phyloP scores from a whole-genome alignment of 2,888 invertebrate genomes.

The Drosophila limbata region DNA sequence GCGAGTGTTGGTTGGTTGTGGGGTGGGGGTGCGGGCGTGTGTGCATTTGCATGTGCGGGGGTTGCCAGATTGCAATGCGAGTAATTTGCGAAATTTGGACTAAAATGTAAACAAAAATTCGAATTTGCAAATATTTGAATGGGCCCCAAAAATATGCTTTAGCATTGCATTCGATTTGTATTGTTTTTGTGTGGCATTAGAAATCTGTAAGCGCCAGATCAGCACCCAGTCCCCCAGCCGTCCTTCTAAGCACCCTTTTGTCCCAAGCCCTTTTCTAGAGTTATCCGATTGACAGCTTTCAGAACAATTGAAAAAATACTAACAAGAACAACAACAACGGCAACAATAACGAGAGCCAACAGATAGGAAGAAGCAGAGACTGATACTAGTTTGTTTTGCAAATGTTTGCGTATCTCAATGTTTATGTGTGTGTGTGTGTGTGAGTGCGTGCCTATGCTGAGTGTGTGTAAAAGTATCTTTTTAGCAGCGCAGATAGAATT shows the following conservation, averaged over 20 bases:
- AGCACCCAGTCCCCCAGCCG: background rate
- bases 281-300: slow-evolving; percentile 61
- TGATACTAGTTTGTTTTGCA: slow-evolving; percentile 30
- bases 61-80: slow-evolving; percentile 49
- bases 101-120: slow-evolving; percentile 77
- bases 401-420: slow-evolving; percentile 36
- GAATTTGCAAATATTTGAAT: slow-evolving; percentile 72
- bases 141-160: slow-evolving; percentile 64
- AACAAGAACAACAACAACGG: slow-evolving; percentile 18
- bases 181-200: slow-evolving; percentile 43
- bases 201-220: slow-evolving; percentile 50
- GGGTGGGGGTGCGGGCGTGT: background rate
- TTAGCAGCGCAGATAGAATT: slow-evolving; percentile 65
- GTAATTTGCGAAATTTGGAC: slow-evolving; percentile 77
- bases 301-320: slow-evolving; percentile 65
- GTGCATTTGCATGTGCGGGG: slow-evolving; percentile 14
- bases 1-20: background rate
- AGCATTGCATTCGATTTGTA: slow-evolving; percentile 35
- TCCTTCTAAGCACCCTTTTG: background rate
- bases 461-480: slow-evolving; percentile 61
- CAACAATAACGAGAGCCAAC: slow-evolving; percentile 1
- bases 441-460: slow-evolving; percentile 27
- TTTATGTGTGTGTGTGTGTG: slow-evolving; percentile 34
- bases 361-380: slow-evolving; percentile 7
- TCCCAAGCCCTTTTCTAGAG: background rate